These are phyloP conservation scores for Mallotus villosus DNA, from an alignment of 2,797 vertebrate genomes.

Conservation along the genomic window DNA sequence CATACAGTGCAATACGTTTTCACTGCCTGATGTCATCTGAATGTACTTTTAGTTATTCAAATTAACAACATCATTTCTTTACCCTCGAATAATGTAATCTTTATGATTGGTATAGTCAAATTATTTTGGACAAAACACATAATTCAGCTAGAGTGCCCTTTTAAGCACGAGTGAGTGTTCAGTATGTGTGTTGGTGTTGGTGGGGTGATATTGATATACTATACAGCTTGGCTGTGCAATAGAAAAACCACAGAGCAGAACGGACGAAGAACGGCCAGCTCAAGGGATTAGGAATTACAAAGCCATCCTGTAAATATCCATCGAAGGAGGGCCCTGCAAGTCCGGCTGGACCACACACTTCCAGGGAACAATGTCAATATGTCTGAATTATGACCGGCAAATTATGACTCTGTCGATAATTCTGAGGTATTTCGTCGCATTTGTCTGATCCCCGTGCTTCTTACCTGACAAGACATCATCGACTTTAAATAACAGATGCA, in stretches of 20 bases:
- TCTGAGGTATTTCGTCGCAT: background rate
- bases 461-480: background rate
- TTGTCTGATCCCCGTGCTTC: conserved; percentile 2
- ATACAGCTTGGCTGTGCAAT: background rate
- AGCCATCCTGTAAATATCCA: conserved; percentile 5
- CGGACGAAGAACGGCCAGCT: background rate
- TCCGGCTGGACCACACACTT: background rate
- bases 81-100: no score
- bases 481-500: background rate
- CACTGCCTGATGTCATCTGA: no score
- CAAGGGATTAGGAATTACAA: background rate
- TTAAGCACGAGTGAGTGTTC: background rate
- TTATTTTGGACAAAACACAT: no score
- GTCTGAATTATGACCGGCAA: background rate
- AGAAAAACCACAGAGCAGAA: background rate
- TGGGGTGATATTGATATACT: background rate
- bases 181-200: background rate
- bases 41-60: no score
- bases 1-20: no score
- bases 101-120: no score
- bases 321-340: background rate
- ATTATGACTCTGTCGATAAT: conserved; percentile 1
- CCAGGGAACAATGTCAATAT: background rate
- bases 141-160: no score
- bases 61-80: no score